These are phyloP conservation scores for Lagopus muta DNA, from an alignment of 2,113 vertebrate species.

Conservation along the genomic window DNA sequence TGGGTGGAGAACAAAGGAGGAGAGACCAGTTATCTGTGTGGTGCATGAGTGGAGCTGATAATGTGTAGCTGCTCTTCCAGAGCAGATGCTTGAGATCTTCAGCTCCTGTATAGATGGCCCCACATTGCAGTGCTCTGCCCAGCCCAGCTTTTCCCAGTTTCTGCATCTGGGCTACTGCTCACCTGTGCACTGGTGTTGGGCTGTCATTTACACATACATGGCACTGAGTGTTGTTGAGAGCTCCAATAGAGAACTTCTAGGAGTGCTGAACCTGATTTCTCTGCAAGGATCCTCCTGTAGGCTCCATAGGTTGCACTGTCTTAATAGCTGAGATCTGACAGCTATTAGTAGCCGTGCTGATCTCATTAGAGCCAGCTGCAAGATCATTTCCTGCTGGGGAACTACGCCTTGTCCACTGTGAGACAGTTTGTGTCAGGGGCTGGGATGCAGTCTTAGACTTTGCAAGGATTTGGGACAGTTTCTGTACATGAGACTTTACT, in stretches of 20 bases:
- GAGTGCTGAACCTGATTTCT: neutral
- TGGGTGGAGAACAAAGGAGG: neutral
- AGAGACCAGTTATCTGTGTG: neutral
- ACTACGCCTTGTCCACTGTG: too few relatives aligned
- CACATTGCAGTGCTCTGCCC: neutral
- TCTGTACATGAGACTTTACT: neutral
- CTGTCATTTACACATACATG: neutral
- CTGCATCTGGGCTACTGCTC: neutral
- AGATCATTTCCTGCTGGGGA: neutral
- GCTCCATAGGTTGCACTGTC: neutral
- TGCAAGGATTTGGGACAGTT: neutral
- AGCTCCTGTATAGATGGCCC: neutral
- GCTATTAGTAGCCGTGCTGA: accelerated
- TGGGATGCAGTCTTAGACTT: neutral
- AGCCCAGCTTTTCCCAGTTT: neutral
- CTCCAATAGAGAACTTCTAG: neutral
- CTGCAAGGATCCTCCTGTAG: neutral
- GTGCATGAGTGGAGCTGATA: neutral
- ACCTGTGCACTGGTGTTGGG: neutral
- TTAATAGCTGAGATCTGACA: neutral
- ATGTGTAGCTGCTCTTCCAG: neutral
- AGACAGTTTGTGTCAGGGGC: neutral
- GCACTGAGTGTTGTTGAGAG: neutral
- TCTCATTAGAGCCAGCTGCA: neutral
- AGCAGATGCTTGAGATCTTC: neutral